A percentile compares a stretch with the other conserved stretches of the same genome.
These are phyloP conservation scores for Mythimna impura DNA, from an alignment of 2,888 invertebrate genomes.

Conservation along the genomic window DNA sequence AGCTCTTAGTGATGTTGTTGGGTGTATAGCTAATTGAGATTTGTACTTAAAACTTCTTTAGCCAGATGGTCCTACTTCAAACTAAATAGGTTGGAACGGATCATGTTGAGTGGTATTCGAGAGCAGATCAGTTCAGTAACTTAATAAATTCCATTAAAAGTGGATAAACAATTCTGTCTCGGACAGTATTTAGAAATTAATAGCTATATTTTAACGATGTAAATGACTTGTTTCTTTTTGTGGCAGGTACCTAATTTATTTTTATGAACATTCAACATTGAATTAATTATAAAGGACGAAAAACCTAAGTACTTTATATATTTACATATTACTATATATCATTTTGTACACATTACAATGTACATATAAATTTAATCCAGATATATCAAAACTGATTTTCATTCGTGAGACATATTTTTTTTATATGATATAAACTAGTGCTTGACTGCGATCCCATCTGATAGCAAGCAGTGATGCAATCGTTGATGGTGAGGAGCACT, in stretches of 20 bases:
- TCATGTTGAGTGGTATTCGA: slow-evolving; percentile 41
- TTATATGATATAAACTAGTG: too few species aligned
- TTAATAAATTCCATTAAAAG: slow-evolving; percentile 25
- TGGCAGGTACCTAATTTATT: not conserved
- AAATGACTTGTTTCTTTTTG: not conserved
- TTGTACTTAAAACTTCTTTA: slow-evolving; percentile 64
- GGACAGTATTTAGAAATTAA: not conserved
- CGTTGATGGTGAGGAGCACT: too few species aligned
- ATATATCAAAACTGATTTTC: too few species aligned
- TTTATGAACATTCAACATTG: not conserved
- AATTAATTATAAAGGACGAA: not conserved
- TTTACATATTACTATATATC: too few species aligned
- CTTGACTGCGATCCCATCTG: too few species aligned
- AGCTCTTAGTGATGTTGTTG: slow-evolving; percentile 51
- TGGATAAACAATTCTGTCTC: not conserved
- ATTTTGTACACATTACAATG: too few species aligned
- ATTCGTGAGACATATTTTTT: too few species aligned
- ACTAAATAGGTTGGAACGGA: slow-evolving; percentile 51
- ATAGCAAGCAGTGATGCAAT: too few species aligned
- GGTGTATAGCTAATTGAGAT: slow-evolving; percentile 61
- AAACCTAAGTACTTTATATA: not conserved
- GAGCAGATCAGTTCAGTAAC: slow-evolving; percentile 27
- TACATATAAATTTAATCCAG: too few species aligned
- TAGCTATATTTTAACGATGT: not conserved
- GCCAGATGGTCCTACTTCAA: slow-evolving; percentile 59